Percentiles rank a stretch among this genome's conserved stretches.
Conservation (phyloP, 2,113 vertebrate species). For the Leptodactylus fuscus region DNA sequence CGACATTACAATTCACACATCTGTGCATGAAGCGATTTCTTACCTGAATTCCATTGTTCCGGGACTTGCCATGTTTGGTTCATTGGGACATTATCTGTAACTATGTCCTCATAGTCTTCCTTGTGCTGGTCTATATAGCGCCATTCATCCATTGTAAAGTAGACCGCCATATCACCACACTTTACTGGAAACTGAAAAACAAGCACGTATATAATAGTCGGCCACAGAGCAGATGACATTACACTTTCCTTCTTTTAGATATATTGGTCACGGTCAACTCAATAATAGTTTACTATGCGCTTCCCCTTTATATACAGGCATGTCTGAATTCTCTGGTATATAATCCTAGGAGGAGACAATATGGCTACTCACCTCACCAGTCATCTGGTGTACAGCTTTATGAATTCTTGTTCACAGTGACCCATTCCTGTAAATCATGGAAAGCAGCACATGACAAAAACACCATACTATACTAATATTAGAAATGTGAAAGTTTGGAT, state of each 20-base stretch:
- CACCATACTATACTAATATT: too few species aligned
- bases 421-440: conserved; percentile 27
- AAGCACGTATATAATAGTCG: neutral
- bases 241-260: too few species aligned
- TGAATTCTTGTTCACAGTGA: conserved; percentile 12
- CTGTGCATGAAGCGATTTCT: neutral
- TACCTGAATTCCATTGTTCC: conserved; percentile 29
- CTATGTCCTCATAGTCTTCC: neutral
- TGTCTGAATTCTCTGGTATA: neutral
- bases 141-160: conserved; percentile 41
- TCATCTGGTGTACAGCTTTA: neutral
- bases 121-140: conserved; percentile 18
- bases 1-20: too few species aligned
- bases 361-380: conserved; percentile 13
- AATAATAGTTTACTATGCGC: neutral
- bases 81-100: neutral
- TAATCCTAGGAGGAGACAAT: neutral
- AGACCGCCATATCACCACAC: conserved; percentile 22
- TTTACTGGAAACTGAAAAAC: conserved; percentile 24
- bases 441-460: neutral
- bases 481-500: too few species aligned
- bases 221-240: neutral
- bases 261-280: too few species aligned
- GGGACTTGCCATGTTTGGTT: neutral
- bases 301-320: too few species aligned